phyloP scores from a whole-genome alignment of 2,113 vertebrate genomes.

The Plecturocebus donacophilus region DNA sequence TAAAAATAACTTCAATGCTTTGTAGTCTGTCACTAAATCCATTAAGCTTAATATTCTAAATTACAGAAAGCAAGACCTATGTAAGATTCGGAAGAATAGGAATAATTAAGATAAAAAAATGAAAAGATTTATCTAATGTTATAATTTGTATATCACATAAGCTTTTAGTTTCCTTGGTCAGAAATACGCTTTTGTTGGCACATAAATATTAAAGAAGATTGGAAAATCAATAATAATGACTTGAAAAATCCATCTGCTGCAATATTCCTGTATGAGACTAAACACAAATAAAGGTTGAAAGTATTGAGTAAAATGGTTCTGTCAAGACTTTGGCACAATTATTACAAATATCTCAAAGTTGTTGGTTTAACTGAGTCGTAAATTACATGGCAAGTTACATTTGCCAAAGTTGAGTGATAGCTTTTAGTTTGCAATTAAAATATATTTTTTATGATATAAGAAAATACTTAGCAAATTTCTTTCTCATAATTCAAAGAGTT shows the following conservation, averaged over 20 bases:
- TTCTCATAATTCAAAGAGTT: constrained; percentile 1
- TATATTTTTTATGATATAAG: constrained; percentile 36
- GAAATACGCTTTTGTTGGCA: constrained; percentile 78
- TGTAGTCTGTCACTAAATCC: constrained; percentile 59
- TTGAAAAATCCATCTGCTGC: constrained; percentile 22
- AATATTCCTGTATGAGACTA: constrained; percentile 40
- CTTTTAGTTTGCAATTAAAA: constrained; percentile 57
- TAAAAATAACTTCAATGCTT: constrained; percentile 45
- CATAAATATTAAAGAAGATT: constrained; percentile 71
- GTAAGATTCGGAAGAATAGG: constrained; percentile 40
- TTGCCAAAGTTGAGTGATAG: constrained; percentile 25
- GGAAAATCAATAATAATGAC: constrained; percentile 47
- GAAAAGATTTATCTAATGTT: constrained; percentile 8
- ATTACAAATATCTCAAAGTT: constrained; percentile 63
- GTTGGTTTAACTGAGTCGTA: constrained; percentile 61
- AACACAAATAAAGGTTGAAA: constrained; percentile 56
- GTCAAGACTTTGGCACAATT: constrained; percentile 50
- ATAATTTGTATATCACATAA: constrained; percentile 48
- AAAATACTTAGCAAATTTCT: constrained; percentile 27
- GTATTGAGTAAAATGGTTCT: constrained; percentile 48
- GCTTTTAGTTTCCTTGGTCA: constrained; percentile 64
- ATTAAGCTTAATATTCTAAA: constrained; percentile 65
- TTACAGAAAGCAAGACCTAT: constrained; percentile 55
- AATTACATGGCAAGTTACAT: constrained; percentile 37
- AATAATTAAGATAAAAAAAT: constrained; percentile 35